Percentiles rank a stretch among this genome's conserved stretches.
phyloP scores from a whole-genome alignment of 2,113 vertebrate genomes.

The Chaetodon auriga region DNA sequence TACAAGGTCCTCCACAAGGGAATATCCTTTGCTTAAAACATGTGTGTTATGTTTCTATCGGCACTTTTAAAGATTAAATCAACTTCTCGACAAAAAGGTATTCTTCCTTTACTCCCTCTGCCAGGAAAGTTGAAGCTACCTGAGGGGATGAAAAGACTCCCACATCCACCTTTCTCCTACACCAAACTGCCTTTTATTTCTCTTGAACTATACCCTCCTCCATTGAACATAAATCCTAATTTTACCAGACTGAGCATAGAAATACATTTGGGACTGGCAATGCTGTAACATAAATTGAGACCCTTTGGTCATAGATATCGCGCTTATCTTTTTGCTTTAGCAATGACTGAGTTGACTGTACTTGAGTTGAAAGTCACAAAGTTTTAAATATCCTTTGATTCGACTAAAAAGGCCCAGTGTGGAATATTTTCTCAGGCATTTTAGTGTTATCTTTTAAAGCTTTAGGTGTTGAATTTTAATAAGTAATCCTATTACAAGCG shows the following conservation, averaged over 20 bases:
- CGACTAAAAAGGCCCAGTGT: conserved; percentile 8
- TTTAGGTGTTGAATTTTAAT: conserved; percentile 54
- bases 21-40: conserved; percentile 61
- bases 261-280: conserved; percentile 24
- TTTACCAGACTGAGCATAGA: conserved; percentile 13
- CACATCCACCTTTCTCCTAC: conserved; percentile 21
- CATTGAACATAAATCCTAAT: conserved; percentile 35
- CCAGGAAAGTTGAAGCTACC: conserved; percentile 68
- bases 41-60: conserved; percentile 69
- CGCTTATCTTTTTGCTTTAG: conserved; percentile 34
- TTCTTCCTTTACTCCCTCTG: conserved; percentile 48
- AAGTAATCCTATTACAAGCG: conserved; percentile 29
- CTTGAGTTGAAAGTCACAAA: conserved; percentile 54
- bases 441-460: conserved; percentile 43
- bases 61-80: conserved; percentile 73
- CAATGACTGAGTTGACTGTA: conserved; percentile 24
- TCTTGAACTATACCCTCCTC: conserved; percentile 14
- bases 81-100: conserved; percentile 43
- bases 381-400: conserved; percentile 64
- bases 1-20: conserved; percentile 67
- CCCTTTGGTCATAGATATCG: conserved; percentile 38
- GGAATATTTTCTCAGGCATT: conserved; percentile 11
- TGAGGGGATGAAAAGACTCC: conserved; percentile 48
- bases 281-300: conserved; percentile 44
- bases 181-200: conserved; percentile 37